Conservation (phyloP, 2,797 vertebrate species). For the Huso huso region DNA sequence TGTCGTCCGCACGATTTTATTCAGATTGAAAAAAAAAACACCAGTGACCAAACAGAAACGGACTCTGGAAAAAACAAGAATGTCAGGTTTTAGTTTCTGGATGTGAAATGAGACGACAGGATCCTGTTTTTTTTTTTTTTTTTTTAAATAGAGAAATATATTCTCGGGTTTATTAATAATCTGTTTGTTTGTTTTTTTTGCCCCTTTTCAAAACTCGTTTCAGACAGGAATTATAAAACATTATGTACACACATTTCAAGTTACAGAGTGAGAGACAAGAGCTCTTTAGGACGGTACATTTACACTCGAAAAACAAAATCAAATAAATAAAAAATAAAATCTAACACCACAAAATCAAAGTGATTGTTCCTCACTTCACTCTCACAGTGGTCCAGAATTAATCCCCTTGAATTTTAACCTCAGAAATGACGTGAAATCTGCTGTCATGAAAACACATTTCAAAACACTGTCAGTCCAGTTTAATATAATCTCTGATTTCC, state of each 20-base stretch:
- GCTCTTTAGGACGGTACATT: slow-evolving; percentile 25
- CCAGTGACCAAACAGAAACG: too few relatives aligned
- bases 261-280: slow-evolving; percentile 26
- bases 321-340: slow-evolving; percentile 7
- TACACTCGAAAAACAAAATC: slow-evolving; percentile 17
- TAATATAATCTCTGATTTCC: too few relatives aligned
- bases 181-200: slow-evolving; percentile 13
- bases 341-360: too few relatives aligned
- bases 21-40: too few relatives aligned
- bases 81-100: too few relatives aligned
- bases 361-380: too few relatives aligned
- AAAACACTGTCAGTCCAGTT: too few relatives aligned
- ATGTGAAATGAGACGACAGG: not conserved
- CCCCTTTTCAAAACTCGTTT: slow-evolving; percentile 29
- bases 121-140: not conserved
- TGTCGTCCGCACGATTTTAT: too few relatives aligned
- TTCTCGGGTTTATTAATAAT: slow-evolving; percentile 48
- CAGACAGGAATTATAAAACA: slow-evolving; percentile 44
- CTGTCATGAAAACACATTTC: too few relatives aligned
- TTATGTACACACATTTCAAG: slow-evolving; percentile 46
- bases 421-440: too few relatives aligned
- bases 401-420: too few relatives aligned
- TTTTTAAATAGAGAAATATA: slow-evolving; percentile 53
- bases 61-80: not conserved
- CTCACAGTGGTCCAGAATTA: too few relatives aligned